Evolutionary conservation across 2,888 invertebrate genomes (phyloP), one percentile per base, ranked within the genome.

Genomic region (Idaea biselata): DNA sequence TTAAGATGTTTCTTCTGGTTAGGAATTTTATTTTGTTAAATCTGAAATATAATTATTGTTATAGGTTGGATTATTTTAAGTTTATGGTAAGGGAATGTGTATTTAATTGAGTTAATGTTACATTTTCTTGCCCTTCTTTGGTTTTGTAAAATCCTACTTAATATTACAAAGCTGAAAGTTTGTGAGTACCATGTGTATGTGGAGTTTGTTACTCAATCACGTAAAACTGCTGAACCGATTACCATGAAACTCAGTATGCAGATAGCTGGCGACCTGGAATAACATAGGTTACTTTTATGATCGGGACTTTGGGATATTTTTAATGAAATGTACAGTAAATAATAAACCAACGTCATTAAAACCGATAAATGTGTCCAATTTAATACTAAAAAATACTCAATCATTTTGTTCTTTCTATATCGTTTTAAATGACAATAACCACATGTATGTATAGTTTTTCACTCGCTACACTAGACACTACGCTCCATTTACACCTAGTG

Each of bases 401-500:
- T 25, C 25, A 44, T 44, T 44, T 44, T 44, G 14, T 44, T 14
- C 3, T 44, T 11, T 44, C 11, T 14, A 11, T 44, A 44, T 44
- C 11, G 44, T 44, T 44, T 44, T 44, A 14, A 14, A 8, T 8
- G 14, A 33, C 8, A 7, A 33, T 33, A 33, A 33, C 54, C 32
- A 58, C 33, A 14, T 25, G 25, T 55, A 17, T 33, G 18, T 57
- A 60, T 56, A 64, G 18, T 55, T 54, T n/a, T 57, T 56, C 63
- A 55, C 18, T 65, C 57, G 33, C 53, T 59, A 54, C 65, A 61
- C 66, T 61, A 80, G 76, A 76, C 73, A 74, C 76, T 70, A 71
- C 81, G 81, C 82, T 82, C 83, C 83, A 84, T 88, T 88, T 86
- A 75, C 83, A 83, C 83, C 79, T 79, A 64, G 77, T 72, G 81